Percentiles rank a stretch among this genome's conserved stretches.
Conservation (phyloP, 2,888 invertebrate species). For the Lycaena phlaeas region DNA sequence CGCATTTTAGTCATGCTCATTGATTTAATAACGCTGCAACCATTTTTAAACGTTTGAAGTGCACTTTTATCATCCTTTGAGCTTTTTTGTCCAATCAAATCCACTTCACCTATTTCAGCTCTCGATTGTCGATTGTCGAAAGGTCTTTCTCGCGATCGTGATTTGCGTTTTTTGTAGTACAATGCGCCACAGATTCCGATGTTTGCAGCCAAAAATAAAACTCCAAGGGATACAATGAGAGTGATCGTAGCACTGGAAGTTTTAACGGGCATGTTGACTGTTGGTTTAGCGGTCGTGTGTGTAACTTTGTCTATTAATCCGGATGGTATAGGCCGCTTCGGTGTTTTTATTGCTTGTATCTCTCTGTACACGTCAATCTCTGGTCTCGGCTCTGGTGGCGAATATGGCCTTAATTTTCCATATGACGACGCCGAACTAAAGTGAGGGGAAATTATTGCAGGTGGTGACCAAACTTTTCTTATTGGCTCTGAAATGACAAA, state of each 20-base stretch:
- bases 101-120: constrained; percentile 65
- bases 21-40: constrained; percentile 74
- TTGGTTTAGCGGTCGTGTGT: constrained; percentile 38
- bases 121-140: constrained; percentile 60
- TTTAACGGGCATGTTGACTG: constrained; percentile 46
- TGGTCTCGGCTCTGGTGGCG: constrained; percentile 31
- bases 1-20: constrained; percentile 68
- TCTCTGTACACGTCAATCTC: constrained; percentile 47
- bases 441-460: constrained; percentile 30
- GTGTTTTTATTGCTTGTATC: constrained; percentile 54
- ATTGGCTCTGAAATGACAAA: constrained; percentile 33
- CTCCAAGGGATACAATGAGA: constrained; percentile 76
- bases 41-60: constrained; percentile 57
- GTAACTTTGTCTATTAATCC: constrained; percentile 43
- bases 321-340: constrained; percentile 38
- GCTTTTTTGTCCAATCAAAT: constrained; percentile 60
- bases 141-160: constrained; percentile 62
- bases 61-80: constrained; percentile 58
- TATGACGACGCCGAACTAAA: constrained; percentile 32
- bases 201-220: constrained; percentile 82
- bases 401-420: constrained; percentile 40
- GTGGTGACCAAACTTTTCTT: constrained; percentile 35
- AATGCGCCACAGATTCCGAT: constrained; percentile 78
- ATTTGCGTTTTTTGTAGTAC: constrained; percentile 77
- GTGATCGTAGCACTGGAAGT: constrained; percentile 76